These are phyloP conservation scores for Drosophila seguyi DNA, from an alignment of 1,140 invertebrate genomes.

Conservation along the genomic window DNA sequence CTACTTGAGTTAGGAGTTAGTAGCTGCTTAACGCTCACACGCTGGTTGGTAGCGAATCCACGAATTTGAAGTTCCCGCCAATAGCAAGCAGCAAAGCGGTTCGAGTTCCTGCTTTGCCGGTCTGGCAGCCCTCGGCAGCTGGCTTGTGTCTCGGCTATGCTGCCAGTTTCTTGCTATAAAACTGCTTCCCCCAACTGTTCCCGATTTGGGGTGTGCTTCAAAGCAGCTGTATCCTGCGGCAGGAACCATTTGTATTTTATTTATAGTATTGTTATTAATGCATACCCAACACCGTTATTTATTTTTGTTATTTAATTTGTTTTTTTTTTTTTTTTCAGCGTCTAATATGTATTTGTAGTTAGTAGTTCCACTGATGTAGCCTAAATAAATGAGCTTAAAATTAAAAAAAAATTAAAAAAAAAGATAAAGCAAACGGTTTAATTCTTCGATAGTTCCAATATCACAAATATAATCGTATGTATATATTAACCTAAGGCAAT, in stretches of 20 bases:
- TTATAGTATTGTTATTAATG: constrained; percentile 58
- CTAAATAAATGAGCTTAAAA: constrained; percentile 30
- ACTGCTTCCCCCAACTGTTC: constrained; percentile 8
- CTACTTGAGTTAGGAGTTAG: neutral
- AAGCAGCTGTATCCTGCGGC: neutral
- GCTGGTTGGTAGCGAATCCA: neutral
- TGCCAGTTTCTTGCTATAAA: neutral
- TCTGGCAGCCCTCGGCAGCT: too few relatives aligned
- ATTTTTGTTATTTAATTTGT: constrained; percentile 38
- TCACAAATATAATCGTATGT: too few relatives aligned
- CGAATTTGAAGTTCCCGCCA: neutral
- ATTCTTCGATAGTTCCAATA: too few relatives aligned
- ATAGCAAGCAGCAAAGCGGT: constrained; percentile 3
- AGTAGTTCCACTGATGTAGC: constrained; percentile 23
- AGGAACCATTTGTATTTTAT: constrained; percentile 62
- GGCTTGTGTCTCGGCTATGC: neutral
- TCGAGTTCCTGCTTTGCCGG: neutral
- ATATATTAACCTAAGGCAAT: too few relatives aligned
- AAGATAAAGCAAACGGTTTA: neutral
- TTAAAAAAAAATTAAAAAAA: neutral
- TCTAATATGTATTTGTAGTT: constrained; percentile 37
- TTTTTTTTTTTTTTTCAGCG: constrained; percentile 24
- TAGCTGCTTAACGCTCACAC: neutral
- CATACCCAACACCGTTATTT: constrained; percentile 32
- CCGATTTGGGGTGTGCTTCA: neutral